These are phyloP conservation scores for Porites lobata DNA, from an alignment of 92 coral and sea anemone genomes.

Conservation along the genomic window DNA sequence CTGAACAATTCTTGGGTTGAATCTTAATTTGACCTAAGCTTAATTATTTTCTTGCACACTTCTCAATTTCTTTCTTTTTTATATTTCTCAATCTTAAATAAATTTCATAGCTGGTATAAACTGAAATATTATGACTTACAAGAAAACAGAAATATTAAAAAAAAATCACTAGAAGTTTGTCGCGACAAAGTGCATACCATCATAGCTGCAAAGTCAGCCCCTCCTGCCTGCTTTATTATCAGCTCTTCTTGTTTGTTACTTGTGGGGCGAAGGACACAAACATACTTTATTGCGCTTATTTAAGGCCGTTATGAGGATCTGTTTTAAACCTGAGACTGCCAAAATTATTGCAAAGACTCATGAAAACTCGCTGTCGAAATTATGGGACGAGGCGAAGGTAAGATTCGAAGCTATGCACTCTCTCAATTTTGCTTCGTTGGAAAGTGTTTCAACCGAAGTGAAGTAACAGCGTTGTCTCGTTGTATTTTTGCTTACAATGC, in stretches of 20 bases:
- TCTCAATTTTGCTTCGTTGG: slow-evolving; percentile 33
- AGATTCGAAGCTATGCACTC: slow-evolving; percentile 24
- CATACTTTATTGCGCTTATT: slow-evolving; percentile 26
- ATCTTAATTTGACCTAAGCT: background rate
- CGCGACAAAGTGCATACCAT: background rate
- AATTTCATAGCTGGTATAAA: background rate
- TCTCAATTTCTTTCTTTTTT: background rate
- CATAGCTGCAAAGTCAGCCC: slow-evolving; percentile 46
- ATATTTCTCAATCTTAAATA: background rate
- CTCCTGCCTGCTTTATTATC: slow-evolving; percentile 47
- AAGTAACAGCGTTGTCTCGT: slow-evolving; percentile 22
- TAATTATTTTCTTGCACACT: slow-evolving; percentile 7
- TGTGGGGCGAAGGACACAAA: slow-evolving; percentile 26
- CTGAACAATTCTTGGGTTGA: background rate
- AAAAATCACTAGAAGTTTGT: slow-evolving; percentile 2
- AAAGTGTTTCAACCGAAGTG: slow-evolving; percentile 16
- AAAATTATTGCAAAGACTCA: slow-evolving; percentile 63
- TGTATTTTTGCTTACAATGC: background rate
- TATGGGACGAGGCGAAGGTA: slow-evolving; percentile 84
- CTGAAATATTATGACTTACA: background rate
- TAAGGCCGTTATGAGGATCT: slow-evolving; percentile 69
- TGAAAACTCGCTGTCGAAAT: slow-evolving; percentile 91
- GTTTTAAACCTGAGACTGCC: slow-evolving; percentile 12
- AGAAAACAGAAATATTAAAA: background rate
- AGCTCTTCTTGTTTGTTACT: slow-evolving; percentile 3